Percentiles rank a stretch among this genome's conserved stretches.
Conservation (phyloP, 2,797 vertebrate genomes). For the Artibeus jamaicensis region DNA sequence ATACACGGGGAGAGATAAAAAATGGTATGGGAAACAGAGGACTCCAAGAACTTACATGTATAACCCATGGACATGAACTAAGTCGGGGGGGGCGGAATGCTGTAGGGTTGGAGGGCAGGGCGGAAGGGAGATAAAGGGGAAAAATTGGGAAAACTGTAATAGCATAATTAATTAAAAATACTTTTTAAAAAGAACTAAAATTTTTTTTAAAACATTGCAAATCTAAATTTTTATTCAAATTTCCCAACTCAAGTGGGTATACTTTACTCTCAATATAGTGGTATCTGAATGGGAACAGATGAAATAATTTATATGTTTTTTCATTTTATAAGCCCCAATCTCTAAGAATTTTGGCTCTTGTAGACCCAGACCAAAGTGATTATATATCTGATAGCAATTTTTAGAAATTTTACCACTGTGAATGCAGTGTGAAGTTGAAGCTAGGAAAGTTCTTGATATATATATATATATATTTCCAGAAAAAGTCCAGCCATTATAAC, state of each 20-base stretch:
- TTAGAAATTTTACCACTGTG: not conserved
- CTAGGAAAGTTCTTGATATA: not conserved
- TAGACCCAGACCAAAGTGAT: conserved; percentile 30
- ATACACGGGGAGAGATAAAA: no score
- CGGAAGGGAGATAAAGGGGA: no score
- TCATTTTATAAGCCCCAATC: not conserved
- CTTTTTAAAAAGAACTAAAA: no score
- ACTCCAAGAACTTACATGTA: no score
- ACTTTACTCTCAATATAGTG: not conserved
- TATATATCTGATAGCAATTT: not conserved
- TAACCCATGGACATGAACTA: no score
- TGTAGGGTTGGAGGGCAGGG: no score
- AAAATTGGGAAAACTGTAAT: no score
- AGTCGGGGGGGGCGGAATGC: no score
- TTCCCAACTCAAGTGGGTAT: not conserved
- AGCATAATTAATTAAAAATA: no score
- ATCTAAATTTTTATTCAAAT: conserved; percentile 20
- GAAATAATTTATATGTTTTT: not conserved
- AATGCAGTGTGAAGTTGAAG: conserved; percentile 13
- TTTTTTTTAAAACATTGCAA: not conserved
- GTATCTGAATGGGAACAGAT: conserved; percentile 11
- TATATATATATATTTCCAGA: not conserved
- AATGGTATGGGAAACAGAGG: no score
- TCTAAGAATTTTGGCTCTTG: conserved; percentile 27
- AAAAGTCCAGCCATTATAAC: not conserved